Percentiles rank a stretch among this genome's conserved stretches.
Conservation (phyloP, 2,113 vertebrate species). For the Scomber colias region DNA sequence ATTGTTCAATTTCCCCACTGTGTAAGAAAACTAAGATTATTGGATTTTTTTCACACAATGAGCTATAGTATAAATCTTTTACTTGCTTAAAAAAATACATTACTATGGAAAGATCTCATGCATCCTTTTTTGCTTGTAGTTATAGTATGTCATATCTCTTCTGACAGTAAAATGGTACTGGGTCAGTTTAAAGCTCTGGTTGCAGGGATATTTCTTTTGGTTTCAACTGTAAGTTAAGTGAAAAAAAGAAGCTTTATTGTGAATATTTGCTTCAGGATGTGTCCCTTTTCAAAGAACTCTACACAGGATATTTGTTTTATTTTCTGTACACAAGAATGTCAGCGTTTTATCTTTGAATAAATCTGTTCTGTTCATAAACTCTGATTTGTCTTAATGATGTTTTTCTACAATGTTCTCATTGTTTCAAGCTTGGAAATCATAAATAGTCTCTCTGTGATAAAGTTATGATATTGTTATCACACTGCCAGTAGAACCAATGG, state of each 20-base stretch:
- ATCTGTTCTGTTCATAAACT: not conserved
- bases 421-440: not conserved
- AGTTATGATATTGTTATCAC: not conserved
- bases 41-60: not conserved
- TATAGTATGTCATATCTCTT: not conserved
- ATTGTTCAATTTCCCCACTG: no score
- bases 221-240: not conserved
- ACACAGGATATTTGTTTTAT: not conserved
- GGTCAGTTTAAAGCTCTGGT: not conserved
- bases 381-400: not conserved
- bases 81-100: not conserved
- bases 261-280: not conserved
- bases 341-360: constrained; percentile 19
- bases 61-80: not conserved
- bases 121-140: not conserved
- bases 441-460: no score
- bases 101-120: not conserved
- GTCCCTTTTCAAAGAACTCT: not conserved
- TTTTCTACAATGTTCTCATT: not conserved
- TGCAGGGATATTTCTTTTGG: no score
- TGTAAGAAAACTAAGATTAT: no score
- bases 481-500: not conserved
- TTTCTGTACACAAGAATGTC: not conserved
- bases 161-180: not conserved
- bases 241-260: not conserved